Evolutionary conservation across 2,797 vertebrate genomes (phyloP).

Genomic region (Pseudochirops corinnae): DNA sequence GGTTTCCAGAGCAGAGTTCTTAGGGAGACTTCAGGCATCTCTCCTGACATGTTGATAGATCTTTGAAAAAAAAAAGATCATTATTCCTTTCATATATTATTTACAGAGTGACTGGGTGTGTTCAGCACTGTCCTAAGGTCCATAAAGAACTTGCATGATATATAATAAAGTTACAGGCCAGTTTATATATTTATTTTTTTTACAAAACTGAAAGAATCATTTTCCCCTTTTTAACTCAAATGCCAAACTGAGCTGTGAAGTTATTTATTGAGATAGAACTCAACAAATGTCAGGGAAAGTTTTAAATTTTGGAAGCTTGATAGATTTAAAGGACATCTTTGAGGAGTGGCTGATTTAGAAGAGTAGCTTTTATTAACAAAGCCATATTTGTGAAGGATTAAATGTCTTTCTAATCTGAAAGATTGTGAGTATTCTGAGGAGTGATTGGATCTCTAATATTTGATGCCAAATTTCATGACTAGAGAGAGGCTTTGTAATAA

Average conservation of each 20-base stretch:
- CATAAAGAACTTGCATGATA: conserved; percentile 2
- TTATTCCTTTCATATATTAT: conserved; percentile 40
- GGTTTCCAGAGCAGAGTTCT: background rate
- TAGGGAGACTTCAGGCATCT: background rate
- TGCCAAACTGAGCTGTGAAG: conserved; percentile 8
- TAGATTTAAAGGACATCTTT: conserved; percentile 18
- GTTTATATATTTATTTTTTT: background rate
- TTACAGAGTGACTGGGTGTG: background rate
- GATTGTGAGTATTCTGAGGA: background rate
- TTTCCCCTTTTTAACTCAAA: background rate
- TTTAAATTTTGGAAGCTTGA: background rate
- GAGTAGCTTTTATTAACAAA: background rate
- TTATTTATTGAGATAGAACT: conserved; percentile 5
- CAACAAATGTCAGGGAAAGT: background rate
- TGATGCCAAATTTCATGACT: background rate
- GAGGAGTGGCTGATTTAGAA: conserved; percentile 20
- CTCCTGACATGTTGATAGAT: background rate
- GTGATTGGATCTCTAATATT: background rate
- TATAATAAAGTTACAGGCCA: conserved; percentile 15
- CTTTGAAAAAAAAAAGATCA: conserved; percentile 25
- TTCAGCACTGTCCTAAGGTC: background rate
- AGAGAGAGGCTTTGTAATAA: background rate
- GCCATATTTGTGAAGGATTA: background rate
- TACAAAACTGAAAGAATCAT: conserved; percentile 1
- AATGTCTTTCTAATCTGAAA: background rate